phyloP scores from a whole-genome alignment of 2,113 vertebrate genomes.

The Lycaon pictus region DNA sequence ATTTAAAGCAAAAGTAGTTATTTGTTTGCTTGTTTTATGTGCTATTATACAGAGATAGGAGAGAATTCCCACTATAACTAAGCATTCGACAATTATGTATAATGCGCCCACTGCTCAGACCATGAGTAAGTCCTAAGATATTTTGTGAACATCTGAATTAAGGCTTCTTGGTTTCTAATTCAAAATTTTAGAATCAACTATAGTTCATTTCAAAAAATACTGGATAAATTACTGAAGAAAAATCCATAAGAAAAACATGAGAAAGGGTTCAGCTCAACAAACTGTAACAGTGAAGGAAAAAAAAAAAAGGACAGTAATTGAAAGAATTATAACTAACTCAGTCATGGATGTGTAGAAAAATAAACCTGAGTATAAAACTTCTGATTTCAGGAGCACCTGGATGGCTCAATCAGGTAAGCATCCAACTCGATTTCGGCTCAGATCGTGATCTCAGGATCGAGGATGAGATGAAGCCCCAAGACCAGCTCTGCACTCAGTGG shows the following conservation, averaged over 20 bases:
- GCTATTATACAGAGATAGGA: neutral
- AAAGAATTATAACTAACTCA: neutral
- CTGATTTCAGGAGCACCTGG: neutral
- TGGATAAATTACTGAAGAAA: neutral
- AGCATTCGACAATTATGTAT: neutral
- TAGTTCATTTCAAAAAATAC: constrained; percentile 6
- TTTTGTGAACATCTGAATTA: neutral
- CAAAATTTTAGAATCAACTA: constrained; percentile 23
- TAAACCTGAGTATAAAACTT: neutral
- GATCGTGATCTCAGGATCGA: neutral
- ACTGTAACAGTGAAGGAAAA: neutral
- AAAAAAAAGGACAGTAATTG: neutral
- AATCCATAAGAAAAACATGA: neutral
- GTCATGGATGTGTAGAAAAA: neutral
- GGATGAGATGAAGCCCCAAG: neutral
- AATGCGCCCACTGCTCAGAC: neutral
- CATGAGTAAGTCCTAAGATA: neutral
- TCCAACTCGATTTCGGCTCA: neutral
- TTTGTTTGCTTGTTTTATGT: constrained; percentile 38
- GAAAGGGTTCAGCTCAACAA: neutral
- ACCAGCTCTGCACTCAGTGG: neutral
- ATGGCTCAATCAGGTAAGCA: neutral
- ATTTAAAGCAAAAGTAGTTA: neutral
- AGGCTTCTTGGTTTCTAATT: neutral
- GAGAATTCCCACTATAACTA: neutral